Evolutionary conservation across 2,113 vertebrate species (phyloP).

Genomic region (Semicossyphus pulcher): DNA sequence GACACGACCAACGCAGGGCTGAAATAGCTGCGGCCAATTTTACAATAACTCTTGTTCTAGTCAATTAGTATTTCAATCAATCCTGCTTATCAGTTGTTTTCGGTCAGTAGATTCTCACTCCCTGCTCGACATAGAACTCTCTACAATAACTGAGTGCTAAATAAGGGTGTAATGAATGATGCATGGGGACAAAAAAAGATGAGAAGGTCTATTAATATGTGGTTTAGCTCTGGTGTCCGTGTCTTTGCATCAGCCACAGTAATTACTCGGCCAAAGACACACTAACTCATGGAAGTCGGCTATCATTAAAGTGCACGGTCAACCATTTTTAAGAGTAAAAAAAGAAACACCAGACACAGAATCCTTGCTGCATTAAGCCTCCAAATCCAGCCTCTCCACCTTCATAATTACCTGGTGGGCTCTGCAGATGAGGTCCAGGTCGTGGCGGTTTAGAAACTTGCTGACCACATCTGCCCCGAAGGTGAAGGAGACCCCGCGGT

Average conservation of each 20-base stretch:
- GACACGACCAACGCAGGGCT: not conserved
- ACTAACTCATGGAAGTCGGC: slow-evolving; percentile 4
- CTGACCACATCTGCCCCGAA: slow-evolving; percentile 99
- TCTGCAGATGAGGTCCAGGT: slow-evolving; percentile 99
- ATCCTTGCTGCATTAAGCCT: not conserved
- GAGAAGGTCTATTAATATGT: slow-evolving; percentile 15
- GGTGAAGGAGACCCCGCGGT: slow-evolving; percentile 98
- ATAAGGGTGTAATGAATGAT: not conserved
- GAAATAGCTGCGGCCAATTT: slow-evolving; percentile 19
- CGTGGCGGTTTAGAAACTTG: slow-evolving; percentile 99
- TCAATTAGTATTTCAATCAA: not conserved
- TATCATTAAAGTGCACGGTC: not conserved
- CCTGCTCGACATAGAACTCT: too few species aligned
- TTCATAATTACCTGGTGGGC: slow-evolving; percentile 92
- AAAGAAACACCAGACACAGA: not conserved
- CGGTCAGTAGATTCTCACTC: not conserved
- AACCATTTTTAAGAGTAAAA: not conserved
- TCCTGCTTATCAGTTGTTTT: not conserved
- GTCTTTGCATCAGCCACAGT: slow-evolving; percentile 3
- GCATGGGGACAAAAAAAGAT: not conserved
- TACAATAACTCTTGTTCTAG: not conserved
- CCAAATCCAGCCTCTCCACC: not conserved
- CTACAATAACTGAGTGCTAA: not conserved
- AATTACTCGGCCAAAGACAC: slow-evolving; percentile 3
- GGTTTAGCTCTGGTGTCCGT: slow-evolving; percentile 1